Conservation (phyloP, 1,140 invertebrate species). For the Zophobas morio region DNA sequence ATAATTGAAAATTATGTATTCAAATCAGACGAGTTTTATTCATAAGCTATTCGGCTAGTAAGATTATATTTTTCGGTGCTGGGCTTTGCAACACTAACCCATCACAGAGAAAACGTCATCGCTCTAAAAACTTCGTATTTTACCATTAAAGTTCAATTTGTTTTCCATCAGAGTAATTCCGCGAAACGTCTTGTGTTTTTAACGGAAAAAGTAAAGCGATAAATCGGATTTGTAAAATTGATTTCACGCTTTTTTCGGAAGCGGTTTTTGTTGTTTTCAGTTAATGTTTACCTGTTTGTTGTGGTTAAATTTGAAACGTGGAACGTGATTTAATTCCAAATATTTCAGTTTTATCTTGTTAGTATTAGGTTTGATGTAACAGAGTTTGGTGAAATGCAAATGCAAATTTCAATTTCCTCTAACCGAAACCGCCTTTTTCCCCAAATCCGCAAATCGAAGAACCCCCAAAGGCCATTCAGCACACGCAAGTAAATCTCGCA, state of each 20-base stretch:
- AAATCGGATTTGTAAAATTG: no score
- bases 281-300: no score
- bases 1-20: constrained; percentile 51
- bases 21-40: constrained; percentile 50
- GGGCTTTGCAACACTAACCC: constrained; percentile 19
- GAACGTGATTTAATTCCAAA: no score
- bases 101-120: constrained; percentile 11
- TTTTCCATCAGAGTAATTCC: constrained; percentile 4
- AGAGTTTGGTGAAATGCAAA: no score
- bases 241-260: no score
- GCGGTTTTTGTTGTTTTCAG: no score
- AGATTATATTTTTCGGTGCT: constrained; percentile 42
- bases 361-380: no score
- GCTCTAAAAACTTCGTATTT: not conserved
- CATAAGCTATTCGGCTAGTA: constrained; percentile 44
- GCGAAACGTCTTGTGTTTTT: not conserved
- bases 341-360: no score
- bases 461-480: not conserved
- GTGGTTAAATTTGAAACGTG: no score
- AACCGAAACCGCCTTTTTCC: no score
- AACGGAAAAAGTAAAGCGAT: no score
- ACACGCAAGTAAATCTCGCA: constrained; percentile 16
- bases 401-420: no score
- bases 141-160: not conserved
- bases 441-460: not conserved